phyloP scores from a whole-genome alignment of 2,888 invertebrate genomes.

The Caenorhabditis imperialis region DNA sequence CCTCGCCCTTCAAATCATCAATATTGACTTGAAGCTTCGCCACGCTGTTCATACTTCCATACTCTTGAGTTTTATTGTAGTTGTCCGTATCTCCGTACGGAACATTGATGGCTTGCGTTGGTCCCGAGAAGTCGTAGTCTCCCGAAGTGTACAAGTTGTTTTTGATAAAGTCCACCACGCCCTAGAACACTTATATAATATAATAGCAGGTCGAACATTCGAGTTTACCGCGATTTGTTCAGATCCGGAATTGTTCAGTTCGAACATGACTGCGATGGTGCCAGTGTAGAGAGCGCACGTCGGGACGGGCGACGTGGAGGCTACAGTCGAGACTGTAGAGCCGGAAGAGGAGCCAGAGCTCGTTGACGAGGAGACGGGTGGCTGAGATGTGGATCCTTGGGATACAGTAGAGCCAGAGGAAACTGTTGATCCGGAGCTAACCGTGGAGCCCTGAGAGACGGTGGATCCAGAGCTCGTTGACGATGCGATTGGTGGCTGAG shows the following conservation, averaged over 20 bases:
- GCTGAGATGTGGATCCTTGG: background rate
- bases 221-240: too few species aligned
- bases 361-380: too few species aligned
- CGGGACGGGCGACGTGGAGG: constrained; percentile 10
- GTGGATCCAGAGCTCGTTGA: background rate
- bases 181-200: background rate
- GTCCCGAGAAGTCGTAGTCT: constrained; percentile 18
- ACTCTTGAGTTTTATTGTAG: constrained; percentile 1
- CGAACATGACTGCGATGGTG: constrained; percentile 23
- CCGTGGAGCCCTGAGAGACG: background rate
- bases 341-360: too few species aligned
- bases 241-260: too few species aligned
- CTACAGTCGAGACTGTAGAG: background rate
- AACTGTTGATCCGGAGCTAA: background rate
- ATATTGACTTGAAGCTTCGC: constrained; percentile 16
- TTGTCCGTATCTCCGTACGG: constrained; percentile 20
- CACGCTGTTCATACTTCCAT: constrained; percentile 15
- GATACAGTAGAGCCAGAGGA: background rate
- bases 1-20: background rate
- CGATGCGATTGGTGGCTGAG: too few species aligned
- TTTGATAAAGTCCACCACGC: constrained; percentile 11
- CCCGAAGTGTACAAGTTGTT: constrained; percentile 17
- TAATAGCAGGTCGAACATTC: too few species aligned
- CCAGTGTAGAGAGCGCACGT: constrained; percentile 24
- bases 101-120: constrained; percentile 22